Evolutionary conservation across 2,888 invertebrate species (phyloP).

Genomic region (Xanthia togata): DNA sequence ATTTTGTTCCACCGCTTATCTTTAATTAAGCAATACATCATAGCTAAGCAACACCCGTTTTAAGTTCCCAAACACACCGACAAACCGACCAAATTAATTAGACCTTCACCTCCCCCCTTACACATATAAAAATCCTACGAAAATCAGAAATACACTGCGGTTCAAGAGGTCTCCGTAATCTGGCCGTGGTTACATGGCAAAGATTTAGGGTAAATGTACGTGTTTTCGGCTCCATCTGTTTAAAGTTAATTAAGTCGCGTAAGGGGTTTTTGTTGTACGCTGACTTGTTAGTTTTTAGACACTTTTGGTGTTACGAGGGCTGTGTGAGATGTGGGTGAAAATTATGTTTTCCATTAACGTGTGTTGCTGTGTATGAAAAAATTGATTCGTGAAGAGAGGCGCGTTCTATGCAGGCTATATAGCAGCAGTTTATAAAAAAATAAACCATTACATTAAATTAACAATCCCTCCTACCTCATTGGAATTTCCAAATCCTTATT

Average conservation of each 20-base stretch:
- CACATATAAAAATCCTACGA: not conserved
- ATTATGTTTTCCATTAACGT: constrained; percentile 41
- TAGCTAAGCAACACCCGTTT: constrained; percentile 71
- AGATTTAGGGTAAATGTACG: constrained; percentile 62
- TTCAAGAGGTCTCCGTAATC: constrained; percentile 27
- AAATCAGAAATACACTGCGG: constrained; percentile 13
- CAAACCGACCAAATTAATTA: constrained; percentile 40
- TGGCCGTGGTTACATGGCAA: constrained; percentile 55
- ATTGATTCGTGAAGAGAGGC: not conserved
- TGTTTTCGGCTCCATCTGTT: constrained; percentile 67
- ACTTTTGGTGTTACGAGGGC: constrained; percentile 43
- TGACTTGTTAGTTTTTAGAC: constrained; percentile 65
- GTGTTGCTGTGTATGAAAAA: constrained; percentile 25
- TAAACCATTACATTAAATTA: too few species aligned
- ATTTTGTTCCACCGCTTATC: constrained; percentile 60
- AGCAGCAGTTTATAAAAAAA: not conserved
- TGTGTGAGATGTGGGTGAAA: constrained; percentile 28
- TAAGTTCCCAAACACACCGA: constrained; percentile 63
- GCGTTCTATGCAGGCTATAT: not conserved
- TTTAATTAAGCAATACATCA: constrained; percentile 76
- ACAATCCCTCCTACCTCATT: not conserved
- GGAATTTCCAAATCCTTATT: not conserved
- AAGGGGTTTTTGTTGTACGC: constrained; percentile 65
- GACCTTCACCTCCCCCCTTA: constrained; percentile 19
- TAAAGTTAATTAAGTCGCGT: constrained; percentile 67